Evolutionary conservation across 2,797 vertebrate species (phyloP).

Genomic region (Acipenser transmontanus): DNA sequence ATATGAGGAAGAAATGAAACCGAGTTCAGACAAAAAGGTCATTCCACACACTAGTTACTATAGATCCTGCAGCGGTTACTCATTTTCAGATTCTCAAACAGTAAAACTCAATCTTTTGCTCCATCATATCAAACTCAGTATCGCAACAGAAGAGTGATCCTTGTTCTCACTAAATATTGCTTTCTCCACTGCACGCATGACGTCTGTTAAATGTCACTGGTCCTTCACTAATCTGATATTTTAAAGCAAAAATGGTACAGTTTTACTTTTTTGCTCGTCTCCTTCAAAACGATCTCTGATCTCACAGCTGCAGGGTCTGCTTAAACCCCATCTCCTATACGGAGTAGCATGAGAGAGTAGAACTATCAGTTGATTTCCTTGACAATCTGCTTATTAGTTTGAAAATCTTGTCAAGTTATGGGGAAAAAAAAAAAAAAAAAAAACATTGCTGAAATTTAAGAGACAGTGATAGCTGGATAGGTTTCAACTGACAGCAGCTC

Average conservation of each 20-base stretch:
- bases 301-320: conserved; percentile 16
- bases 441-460: conserved; percentile 33
- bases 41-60: conserved; percentile 11
- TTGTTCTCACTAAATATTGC: conserved; percentile 2
- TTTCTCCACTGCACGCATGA: background rate
- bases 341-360: conserved; percentile 15
- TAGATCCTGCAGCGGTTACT: conserved; percentile 3
- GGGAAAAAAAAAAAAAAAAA: conserved; percentile 29
- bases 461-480: conserved; percentile 28
- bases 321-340: conserved; percentile 5
- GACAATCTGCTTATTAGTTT: conserved; percentile 39
- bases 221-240: conserved; percentile 12
- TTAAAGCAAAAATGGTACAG: conserved; percentile 6
- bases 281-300: conserved; percentile 22
- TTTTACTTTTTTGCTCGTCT: conserved; percentile 19
- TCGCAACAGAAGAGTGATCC: background rate
- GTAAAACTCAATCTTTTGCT: conserved; percentile 26
- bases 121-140: conserved; percentile 24
- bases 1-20: no score
- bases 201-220: conserved; percentile 13
- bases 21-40: conserved; percentile 19
- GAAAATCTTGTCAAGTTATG: conserved; percentile 38
- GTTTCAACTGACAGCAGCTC: conserved; percentile 23
- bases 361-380: conserved; percentile 28
- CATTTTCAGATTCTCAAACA: background rate